Evolutionary conservation across 2,888 invertebrate genomes (phyloP).

Genomic region (Campoplex nolae): DNA sequence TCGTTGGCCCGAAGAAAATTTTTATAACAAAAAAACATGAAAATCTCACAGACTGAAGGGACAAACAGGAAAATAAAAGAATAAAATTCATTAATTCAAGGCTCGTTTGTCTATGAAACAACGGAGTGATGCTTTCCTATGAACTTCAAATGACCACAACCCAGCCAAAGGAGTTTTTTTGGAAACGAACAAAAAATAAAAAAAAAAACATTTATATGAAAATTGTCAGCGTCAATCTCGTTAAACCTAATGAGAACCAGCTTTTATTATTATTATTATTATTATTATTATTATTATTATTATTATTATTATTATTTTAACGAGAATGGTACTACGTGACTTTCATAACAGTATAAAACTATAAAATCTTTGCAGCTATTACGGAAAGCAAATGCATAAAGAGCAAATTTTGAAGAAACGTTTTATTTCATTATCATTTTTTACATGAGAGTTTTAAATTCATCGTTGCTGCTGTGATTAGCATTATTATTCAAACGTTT

Average conservation of each 20-base stretch:
- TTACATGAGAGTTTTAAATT: background rate
- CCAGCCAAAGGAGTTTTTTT: background rate
- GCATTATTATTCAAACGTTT: background rate
- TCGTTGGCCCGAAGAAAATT: slow-evolving; percentile 2
- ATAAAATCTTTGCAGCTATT: background rate
- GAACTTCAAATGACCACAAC: slow-evolving; percentile 48
- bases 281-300: background rate
- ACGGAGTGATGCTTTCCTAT: slow-evolving; percentile 29
- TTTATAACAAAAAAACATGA: background rate
- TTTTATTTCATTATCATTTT: background rate
- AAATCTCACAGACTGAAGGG: slow-evolving; percentile 4
- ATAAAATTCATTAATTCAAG: background rate
- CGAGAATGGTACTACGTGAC: slow-evolving; percentile 1
- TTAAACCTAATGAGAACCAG: slow-evolving; percentile 64
- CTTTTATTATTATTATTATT: slow-evolving; percentile 4
- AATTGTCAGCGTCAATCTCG: slow-evolving; percentile 58
- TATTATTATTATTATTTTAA: background rate
- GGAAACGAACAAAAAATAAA: slow-evolving; percentile 14
- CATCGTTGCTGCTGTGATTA: background rate
- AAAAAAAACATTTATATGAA: slow-evolving; percentile 6
- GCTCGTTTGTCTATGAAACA: slow-evolving; percentile 30
- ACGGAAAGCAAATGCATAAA: background rate
- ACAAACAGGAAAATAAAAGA: slow-evolving; percentile 15
- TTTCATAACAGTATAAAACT: background rate
- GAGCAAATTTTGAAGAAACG: background rate